Evolutionary conservation across 2,113 vertebrate species (phyloP), one percentile per base, ranked within the genome.

Genomic region (Triplophysa rosa): DNA sequence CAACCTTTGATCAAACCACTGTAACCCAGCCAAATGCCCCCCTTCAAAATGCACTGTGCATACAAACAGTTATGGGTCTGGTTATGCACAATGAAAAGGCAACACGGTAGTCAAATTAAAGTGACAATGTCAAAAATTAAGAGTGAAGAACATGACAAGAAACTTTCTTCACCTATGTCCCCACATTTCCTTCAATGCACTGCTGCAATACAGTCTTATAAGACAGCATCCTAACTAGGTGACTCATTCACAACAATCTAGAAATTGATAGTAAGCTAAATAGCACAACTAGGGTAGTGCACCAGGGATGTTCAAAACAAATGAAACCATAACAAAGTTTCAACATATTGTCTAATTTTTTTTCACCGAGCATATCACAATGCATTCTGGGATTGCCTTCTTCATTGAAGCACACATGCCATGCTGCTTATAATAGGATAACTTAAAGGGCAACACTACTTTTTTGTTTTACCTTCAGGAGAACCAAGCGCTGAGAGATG

Each of bases 1-100:
- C 23, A 40, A 54, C 79, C 87, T 92, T 90, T 91, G 88, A 92
- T 94, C 89, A 84, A 79, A 69, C 87, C 86, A 86, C 82, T 80
- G 79, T 40, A 40, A 76, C 79, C 71, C 77, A 83, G 78, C 78
- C 79, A 77, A 83, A 64, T 49, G 70, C n/a, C 21, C 14, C 10
- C 33, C 73, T 49, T 69, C 59, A 33, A 65, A 80, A 37, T 63
- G 69, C 47, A 69, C 45, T 67, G 67, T 52, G 67, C 33, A 58
- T 59, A 83, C 49, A 67, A 65, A 62, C 40, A 74, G 72, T 42
- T 37, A 63, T 19, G 49, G 9, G 26, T 80, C 49, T 68, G 66
- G 71, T 29, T 61, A 71, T 75, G 71, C 33, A 23, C 62, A 82
- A 69, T 56, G 72, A 83, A 82, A 75, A 77, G 66, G 79, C 67